Evolutionary conservation across 1,140 invertebrate species (phyloP).

Genomic region (Heterodera schachtii): DNA sequence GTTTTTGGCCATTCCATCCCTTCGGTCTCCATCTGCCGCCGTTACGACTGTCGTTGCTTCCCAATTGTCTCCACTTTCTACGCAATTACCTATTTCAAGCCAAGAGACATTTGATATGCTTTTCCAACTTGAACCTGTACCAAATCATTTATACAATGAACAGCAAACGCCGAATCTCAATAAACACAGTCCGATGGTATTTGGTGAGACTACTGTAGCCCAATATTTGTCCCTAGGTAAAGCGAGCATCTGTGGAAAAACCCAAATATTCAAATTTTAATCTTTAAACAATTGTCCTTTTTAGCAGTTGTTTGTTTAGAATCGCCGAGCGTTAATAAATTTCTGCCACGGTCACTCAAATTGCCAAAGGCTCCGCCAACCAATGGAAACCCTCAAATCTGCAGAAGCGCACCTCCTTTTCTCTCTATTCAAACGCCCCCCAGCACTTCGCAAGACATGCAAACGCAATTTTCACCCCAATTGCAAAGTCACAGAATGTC

Average conservation of each 20-base stretch:
- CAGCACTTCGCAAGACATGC: not conserved
- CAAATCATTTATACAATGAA: not conserved
- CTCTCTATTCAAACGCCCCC: not conserved
- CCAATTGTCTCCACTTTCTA: not conserved
- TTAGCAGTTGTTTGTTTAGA: not conserved
- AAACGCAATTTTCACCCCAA: not conserved
- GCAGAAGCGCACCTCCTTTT: not conserved
- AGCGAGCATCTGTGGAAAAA: no score
- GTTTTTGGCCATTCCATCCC: not conserved
- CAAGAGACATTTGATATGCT: not conserved
- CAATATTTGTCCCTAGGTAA: not conserved
- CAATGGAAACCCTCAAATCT: conserved; percentile 1
- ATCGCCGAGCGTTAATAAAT: not conserved
- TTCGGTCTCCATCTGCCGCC: not conserved
- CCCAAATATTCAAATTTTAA: no score
- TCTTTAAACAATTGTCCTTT: no score
- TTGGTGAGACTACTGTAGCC: not conserved
- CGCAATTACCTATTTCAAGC: not conserved
- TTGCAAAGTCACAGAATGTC: not conserved
- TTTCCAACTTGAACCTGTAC: not conserved
- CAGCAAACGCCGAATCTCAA: not conserved
- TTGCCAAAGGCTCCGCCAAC: not conserved
- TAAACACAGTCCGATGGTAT: not conserved
- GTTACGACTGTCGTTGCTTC: not conserved
- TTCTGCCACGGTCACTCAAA: not conserved